phyloP scores from a whole-genome alignment of 2,888 invertebrate genomes.

The Apodemia zela region DNA sequence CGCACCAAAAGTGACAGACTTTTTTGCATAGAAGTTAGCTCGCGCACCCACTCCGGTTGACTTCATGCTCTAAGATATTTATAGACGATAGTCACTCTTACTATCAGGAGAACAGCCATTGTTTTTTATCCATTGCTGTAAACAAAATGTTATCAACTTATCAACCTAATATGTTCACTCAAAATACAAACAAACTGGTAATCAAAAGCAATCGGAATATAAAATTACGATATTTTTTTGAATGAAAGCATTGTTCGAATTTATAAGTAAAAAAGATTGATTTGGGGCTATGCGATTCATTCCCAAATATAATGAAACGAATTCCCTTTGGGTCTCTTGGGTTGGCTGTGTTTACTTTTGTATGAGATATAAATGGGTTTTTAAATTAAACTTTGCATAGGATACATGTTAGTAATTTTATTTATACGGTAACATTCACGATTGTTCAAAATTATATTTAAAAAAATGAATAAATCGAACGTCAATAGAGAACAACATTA shows the following conservation, averaged over 20 bases:
- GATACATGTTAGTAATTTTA: background rate
- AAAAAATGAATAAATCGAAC: too few relatives aligned
- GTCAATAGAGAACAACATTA: too few relatives aligned
- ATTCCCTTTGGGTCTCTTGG: constrained; percentile 45
- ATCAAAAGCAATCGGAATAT: background rate
- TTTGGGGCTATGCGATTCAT: constrained; percentile 37
- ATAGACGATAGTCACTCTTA: too few relatives aligned
- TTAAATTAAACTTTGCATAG: constrained; percentile 25
- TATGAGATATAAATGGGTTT: constrained; percentile 55
- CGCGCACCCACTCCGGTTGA: too few relatives aligned
- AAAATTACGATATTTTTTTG: background rate
- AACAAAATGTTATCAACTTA: background rate
- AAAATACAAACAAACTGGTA: background rate
- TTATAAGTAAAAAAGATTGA: constrained; percentile 50
- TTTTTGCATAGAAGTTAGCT: too few relatives aligned
- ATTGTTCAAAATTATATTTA: too few relatives aligned
- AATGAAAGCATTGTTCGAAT: constrained; percentile 36
- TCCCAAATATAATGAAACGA: constrained; percentile 45
- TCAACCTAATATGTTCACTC: background rate
- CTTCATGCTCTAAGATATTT: too few relatives aligned
- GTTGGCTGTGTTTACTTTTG: constrained; percentile 56
- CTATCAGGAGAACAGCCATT: too few relatives aligned
- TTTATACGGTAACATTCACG: too few relatives aligned
- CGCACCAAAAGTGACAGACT: too few relatives aligned
- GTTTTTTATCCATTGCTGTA: too few relatives aligned